A percentile compares a stretch with the other conserved stretches of the same genome.
phyloP scores from a whole-genome alignment of 2,888 invertebrate genomes.

The Chaitophorus viminalis region DNA sequence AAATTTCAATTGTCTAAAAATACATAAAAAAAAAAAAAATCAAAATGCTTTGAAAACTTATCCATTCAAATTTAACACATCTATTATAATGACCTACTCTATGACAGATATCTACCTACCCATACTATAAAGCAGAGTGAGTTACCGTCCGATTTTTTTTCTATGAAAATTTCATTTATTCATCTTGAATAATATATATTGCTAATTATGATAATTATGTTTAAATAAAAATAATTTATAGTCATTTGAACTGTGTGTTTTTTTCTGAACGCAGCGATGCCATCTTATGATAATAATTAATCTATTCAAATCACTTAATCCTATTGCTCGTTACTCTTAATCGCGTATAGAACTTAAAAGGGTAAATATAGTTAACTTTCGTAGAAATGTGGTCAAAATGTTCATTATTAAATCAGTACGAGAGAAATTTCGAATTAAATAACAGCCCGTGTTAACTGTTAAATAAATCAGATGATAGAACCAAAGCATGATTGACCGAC shows the following conservation, averaged over 20 bases:
- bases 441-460: background rate
- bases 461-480: constrained; percentile 6
- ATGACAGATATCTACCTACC: no score
- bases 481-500: constrained; percentile 17
- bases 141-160: no score
- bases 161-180: no score
- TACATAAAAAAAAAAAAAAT: no score
- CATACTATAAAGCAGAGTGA: no score
- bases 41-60: no score
- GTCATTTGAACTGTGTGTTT: constrained; percentile 35
- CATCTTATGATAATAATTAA: background rate
- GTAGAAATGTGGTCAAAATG: background rate
- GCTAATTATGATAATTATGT: constrained; percentile 44
- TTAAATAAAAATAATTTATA: constrained; percentile 51
- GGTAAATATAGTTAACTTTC: background rate
- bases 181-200: background rate
- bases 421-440: background rate
- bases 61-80: no score
- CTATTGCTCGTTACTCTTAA: background rate
- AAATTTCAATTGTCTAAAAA: no score
- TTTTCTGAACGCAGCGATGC: background rate
- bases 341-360: background rate
- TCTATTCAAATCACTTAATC: background rate
- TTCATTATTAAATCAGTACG: constrained; percentile 15
- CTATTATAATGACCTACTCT: no score